These are phyloP conservation scores for Xiphophorus hellerii DNA, from an alignment of 2,113 vertebrate species.

Conservation along the genomic window DNA sequence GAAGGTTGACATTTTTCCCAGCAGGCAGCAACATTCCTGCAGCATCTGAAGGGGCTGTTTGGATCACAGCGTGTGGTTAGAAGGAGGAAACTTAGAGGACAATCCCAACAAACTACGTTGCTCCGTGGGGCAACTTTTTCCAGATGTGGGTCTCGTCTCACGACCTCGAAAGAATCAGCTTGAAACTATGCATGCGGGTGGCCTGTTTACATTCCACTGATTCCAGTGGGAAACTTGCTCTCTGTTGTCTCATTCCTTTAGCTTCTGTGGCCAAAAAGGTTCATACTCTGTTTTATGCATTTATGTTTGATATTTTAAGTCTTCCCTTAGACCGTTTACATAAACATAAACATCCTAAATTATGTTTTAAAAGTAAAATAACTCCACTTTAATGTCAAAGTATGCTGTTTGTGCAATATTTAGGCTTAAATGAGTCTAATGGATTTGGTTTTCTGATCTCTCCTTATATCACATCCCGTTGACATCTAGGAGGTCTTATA, in stretches of 20 bases:
- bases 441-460: neutral
- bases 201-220: conserved; percentile 72
- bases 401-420: neutral
- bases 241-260: conserved; percentile 25
- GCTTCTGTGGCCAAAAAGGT: conserved; percentile 34
- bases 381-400: too few species aligned
- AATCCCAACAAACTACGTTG: conserved; percentile 25
- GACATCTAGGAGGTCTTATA: conserved; percentile 56
- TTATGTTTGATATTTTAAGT: conserved; percentile 61
- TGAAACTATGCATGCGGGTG: conserved; percentile 33
- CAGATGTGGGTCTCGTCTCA: conserved; percentile 54
- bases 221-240: conserved; percentile 55
- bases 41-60: conserved; percentile 23
- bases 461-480: neutral
- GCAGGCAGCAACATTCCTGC: conserved; percentile 33
- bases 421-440: neutral
- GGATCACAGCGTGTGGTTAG: conserved; percentile 20
- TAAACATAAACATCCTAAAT: conserved; percentile 17
- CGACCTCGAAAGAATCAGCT: conserved; percentile 29
- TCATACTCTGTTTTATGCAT: conserved; percentile 8
- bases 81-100: conserved; percentile 31
- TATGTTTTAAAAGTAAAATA: conserved; percentile 20
- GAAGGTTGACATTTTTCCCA: conserved; percentile 48
- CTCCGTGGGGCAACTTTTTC: conserved; percentile 47
- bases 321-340: conserved; percentile 8